phyloP scores from a whole-genome alignment of 2,888 invertebrate genomes.

The Napeogenes inachia region DNA sequence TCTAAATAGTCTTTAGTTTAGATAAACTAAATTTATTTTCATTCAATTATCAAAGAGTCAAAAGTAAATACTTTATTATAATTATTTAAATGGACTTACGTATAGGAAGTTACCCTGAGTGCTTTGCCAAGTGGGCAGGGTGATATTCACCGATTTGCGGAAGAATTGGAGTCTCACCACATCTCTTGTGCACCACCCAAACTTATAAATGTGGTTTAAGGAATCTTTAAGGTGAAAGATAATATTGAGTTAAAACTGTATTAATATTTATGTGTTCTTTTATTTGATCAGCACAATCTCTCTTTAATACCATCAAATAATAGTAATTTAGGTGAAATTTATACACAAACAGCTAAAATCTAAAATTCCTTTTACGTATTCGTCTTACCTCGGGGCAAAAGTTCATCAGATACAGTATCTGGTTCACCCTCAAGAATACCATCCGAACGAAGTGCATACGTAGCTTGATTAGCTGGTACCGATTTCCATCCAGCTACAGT shows the following conservation, averaged over 20 bases:
- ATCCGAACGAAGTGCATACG: slow-evolving; percentile 37
- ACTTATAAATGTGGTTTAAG: slow-evolving; percentile 53
- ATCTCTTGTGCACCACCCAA: slow-evolving; percentile 50
- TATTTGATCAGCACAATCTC: too few relatives aligned
- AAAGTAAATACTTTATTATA: slow-evolving; percentile 8
- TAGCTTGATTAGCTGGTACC: slow-evolving; percentile 51
- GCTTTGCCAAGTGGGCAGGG: slow-evolving; percentile 36
- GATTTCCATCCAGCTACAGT: slow-evolving; percentile 45
- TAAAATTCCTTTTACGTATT: background rate
- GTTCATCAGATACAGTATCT: slow-evolving; percentile 27
- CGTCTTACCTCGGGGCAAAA: slow-evolving; percentile 46
- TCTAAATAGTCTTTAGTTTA: too few relatives aligned
- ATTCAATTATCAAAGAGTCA: too few relatives aligned
- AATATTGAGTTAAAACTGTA: background rate
- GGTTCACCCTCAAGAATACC: background rate
- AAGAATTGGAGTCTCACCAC: slow-evolving; percentile 33
- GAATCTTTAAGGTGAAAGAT: slow-evolving; percentile 30
- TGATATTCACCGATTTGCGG: slow-evolving; percentile 38
- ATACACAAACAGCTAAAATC: too few relatives aligned
- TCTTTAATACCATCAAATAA: too few relatives aligned
- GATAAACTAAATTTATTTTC: too few relatives aligned
- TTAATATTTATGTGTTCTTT: background rate
- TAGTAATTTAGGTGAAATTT: too few relatives aligned
- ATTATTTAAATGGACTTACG: slow-evolving; percentile 38
- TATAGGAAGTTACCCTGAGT: slow-evolving; percentile 43